Conservation (phyloP, 2,797 vertebrate species). For the Acanthurus lineatus region DNA sequence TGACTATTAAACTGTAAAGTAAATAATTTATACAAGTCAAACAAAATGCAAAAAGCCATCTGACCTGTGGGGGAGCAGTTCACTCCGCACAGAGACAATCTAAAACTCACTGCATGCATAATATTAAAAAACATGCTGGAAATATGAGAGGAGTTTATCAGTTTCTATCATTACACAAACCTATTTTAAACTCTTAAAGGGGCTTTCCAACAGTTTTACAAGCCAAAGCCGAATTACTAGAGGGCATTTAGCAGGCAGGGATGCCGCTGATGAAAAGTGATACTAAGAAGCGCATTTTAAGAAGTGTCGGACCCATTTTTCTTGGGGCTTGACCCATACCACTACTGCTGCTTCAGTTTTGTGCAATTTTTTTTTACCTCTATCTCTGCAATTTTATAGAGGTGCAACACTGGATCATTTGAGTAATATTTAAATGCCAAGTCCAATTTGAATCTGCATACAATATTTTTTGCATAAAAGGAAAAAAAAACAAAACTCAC, state of each 20-base stretch:
- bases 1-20: slow-evolving; percentile 37
- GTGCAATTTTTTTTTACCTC: not conserved
- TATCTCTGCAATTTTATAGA: not conserved
- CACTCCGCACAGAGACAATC: slow-evolving; percentile 34
- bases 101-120: slow-evolving; percentile 45
- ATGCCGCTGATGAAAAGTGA: not conserved
- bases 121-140: slow-evolving; percentile 21
- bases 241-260: not conserved
- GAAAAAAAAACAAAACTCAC: too few relatives aligned
- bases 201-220: not conserved
- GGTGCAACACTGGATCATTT: not conserved
- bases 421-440: not conserved
- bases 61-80: slow-evolving; percentile 70
- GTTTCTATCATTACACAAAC: slow-evolving; percentile 16
- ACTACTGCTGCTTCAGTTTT: not conserved
- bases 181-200: not conserved
- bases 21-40: slow-evolving; percentile 53
- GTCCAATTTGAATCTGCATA: not conserved
- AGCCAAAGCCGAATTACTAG: not conserved
- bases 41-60: slow-evolving; percentile 46
- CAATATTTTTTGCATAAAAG: too few relatives aligned
- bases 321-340: not conserved
- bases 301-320: not conserved
- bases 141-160: slow-evolving; percentile 18
- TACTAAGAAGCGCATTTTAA: not conserved